Percentiles rank a stretch among this genome's conserved stretches.
Evolutionary conservation across 2,888 invertebrate genomes (phyloP).

Genomic region (Zeuzera pyrina): DNA sequence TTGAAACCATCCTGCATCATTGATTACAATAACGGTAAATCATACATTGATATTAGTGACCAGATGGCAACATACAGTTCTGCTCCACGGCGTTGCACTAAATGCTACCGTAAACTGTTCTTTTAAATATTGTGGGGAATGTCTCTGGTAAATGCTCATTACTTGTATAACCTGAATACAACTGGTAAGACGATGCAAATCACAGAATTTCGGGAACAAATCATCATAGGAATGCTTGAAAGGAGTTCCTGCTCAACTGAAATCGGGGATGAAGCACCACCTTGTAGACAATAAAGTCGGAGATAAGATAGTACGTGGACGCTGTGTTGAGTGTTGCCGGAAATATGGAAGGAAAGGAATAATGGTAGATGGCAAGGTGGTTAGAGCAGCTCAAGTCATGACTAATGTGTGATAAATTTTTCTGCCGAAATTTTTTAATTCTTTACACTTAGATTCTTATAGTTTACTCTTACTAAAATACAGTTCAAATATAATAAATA

Average conservation of each 20-base stretch:
- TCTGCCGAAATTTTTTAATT: too few relatives aligned
- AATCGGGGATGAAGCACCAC: not conserved
- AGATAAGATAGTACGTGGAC: not conserved
- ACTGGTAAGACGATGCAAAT: not conserved
- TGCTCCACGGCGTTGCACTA: slow-evolving; percentile 2
- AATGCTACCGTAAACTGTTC: slow-evolving; percentile 1
- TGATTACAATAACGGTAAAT: slow-evolving; percentile 4
- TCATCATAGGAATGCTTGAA: not conserved
- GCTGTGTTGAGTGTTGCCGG: not conserved
- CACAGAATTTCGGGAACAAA: not conserved
- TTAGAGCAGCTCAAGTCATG: not conserved
- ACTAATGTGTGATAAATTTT: not conserved
- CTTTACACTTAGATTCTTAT: too few relatives aligned
- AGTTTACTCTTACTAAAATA: too few relatives aligned
- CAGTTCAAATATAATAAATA: too few relatives aligned
- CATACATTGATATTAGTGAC: slow-evolving; percentile 2
- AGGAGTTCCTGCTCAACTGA: not conserved
- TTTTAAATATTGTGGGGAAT: not conserved
- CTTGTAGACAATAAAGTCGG: not conserved
- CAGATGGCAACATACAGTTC: too few relatives aligned
- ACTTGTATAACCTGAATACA: not conserved
- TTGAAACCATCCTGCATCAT: slow-evolving; percentile 3
- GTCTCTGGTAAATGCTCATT: not conserved
- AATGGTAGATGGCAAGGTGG: not conserved
- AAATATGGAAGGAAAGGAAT: not conserved